Conservation (phyloP, 2,113 vertebrate species). For the Macquaria australasica region DNA sequence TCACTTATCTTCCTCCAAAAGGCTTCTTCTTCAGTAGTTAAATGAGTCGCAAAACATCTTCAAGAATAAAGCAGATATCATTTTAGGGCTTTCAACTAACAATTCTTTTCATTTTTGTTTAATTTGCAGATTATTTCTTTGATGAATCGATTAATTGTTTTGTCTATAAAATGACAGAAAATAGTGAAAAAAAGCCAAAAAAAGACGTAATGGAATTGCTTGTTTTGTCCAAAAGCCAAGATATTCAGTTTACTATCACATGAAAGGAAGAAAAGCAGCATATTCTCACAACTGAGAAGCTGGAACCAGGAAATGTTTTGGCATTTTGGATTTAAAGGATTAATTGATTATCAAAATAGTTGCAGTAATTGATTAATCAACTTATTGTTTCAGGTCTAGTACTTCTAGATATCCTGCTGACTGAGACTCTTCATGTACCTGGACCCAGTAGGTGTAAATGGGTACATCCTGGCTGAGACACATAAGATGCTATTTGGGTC, state of each 20-base stretch:
- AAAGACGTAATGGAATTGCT: no score
- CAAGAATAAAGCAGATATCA: background rate
- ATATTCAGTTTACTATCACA: background rate
- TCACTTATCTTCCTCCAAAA: background rate
- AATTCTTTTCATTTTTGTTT: background rate
- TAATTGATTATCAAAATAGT: background rate
- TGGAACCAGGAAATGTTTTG: background rate
- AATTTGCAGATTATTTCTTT: background rate
- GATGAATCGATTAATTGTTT: background rate
- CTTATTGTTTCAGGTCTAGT: background rate
- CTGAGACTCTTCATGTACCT: background rate
- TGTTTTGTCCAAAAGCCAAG: no score
- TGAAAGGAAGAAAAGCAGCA: background rate
- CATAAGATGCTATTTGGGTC: constrained; percentile 43
- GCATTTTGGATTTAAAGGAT: background rate
- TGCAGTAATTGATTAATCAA: background rate
- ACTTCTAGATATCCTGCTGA: background rate
- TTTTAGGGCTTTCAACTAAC: background rate
- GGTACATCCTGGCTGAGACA: constrained; percentile 35
- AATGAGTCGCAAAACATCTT: no score
- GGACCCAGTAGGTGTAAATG: constrained; percentile 29
- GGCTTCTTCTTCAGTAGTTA: background rate
- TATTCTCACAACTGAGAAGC: background rate
- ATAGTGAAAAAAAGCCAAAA: background rate
- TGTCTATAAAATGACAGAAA: background rate